Percentiles rank a stretch among this genome's conserved stretches.
Evolutionary conservation across 2,888 invertebrate genomes (phyloP).

Genomic region (Malthinus seriepunctatus): DNA sequence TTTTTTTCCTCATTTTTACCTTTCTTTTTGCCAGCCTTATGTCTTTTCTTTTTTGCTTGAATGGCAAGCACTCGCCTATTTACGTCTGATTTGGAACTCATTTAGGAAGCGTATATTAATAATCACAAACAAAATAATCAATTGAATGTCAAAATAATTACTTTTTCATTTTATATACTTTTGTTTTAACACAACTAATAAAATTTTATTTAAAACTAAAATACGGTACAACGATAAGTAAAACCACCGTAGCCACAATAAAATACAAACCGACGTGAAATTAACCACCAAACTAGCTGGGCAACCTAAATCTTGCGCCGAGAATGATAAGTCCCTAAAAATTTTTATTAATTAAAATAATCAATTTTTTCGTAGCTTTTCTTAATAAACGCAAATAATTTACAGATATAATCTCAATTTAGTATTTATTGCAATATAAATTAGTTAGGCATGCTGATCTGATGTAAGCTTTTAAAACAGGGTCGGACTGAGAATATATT

Average conservation of each 20-base stretch:
- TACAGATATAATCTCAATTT: too few species aligned
- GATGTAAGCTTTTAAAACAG: too few species aligned
- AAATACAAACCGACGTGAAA: slow-evolving; percentile 9
- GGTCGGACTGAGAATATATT: too few species aligned
- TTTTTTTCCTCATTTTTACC: slow-evolving; percentile 65
- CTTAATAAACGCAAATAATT: too few species aligned
- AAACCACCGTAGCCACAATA: neutral
- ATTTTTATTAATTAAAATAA: too few species aligned
- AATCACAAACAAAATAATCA: slow-evolving; percentile 24
- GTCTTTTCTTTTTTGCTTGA: slow-evolving; percentile 90
- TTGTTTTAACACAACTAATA: slow-evolving; percentile 16
- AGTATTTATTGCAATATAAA: too few species aligned
- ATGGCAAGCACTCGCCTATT: slow-evolving; percentile 90
- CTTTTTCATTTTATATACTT: slow-evolving; percentile 23
- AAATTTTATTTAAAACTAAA: neutral
- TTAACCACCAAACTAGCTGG: neutral
- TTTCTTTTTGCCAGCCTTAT: slow-evolving; percentile 86
- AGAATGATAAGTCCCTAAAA: too few species aligned
- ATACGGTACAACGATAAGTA: neutral
- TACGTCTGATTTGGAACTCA: slow-evolving; percentile 90
- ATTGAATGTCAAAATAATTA: slow-evolving; percentile 24
- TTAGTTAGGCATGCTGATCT: too few species aligned
- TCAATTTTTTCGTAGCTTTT: too few species aligned
- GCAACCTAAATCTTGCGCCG: neutral
- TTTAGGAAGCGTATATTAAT: slow-evolving; percentile 47